Base-by-base conservation (phyloP, 2,113 vertebrate genomes). In the Galbula dea region DNA sequence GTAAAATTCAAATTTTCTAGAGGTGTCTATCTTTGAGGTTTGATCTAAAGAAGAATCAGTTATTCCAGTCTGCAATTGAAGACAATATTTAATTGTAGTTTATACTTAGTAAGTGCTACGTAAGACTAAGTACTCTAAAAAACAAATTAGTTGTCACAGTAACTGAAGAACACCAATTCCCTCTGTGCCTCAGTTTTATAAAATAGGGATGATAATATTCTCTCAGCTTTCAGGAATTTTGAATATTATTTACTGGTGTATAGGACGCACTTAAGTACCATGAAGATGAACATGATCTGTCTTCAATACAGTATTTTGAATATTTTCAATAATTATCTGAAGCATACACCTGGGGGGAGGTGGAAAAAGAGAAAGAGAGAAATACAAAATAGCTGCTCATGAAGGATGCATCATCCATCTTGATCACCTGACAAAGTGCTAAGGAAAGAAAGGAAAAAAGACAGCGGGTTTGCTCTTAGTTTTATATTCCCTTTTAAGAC, bases 81-180 rank as follows among this genome's bases (percentile, higher is more conserved):
- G 8, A 6, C 12, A 66, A 8, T 57, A 32, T 61, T 61, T 74
- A 66, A 21, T 69, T 69, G 12, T 2, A 55, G 7, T 45, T 65
- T n/a, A 37, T 30, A 24, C 37, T 41, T 3, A 30, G 6, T n/a
- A 45, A 37, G 8, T 55, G 14, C 29, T 59, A 23, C 10, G 18
- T 30, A 49, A 45, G 32, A 2, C 34, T 51, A 46, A 55, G 24
- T 12, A 41, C 9, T 54, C 10, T 36, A 36, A 55, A 61, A 82
- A 78, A 5, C 3, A 8, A 4, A 26, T 1, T 30, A 6, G 4
- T 1, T 30, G 2, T 55, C 29, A 82, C 55, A 41, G 15, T 19
- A 63, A n/a, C 22, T 36, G 13, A 68, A 45, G 21, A 59, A 19
- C 27, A 75, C 45, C 16, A 67, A 24, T n/a, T 49, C 29, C 8